A percentile compares a stretch with the other conserved stretches of the same genome.
These are phyloP conservation scores for Dione vanillae DNA, from an alignment of 2,888 invertebrate genomes.

Conservation along the genomic window DNA sequence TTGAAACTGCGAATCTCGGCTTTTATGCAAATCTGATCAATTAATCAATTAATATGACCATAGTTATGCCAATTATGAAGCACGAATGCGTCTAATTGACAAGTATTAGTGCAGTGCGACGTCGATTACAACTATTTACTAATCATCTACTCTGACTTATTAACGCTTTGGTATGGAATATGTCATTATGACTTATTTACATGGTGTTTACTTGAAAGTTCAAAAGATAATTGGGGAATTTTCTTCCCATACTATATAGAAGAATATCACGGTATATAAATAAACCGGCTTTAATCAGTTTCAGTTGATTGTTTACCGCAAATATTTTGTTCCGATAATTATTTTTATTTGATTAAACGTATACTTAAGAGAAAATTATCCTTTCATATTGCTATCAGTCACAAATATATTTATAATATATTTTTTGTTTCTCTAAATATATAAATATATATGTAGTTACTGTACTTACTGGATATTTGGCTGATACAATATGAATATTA, in stretches of 20 bases:
- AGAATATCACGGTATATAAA: too few relatives aligned
- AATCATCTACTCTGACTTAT: neutral
- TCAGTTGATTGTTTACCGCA: too few relatives aligned
- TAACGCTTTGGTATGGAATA: neutral
- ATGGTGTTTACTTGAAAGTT: neutral
- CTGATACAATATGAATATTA: neutral
- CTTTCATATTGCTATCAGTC: neutral
- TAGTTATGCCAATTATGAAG: constrained; percentile 32
- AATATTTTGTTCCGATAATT: too few relatives aligned
- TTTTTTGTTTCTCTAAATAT: neutral
- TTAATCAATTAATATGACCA: constrained; percentile 37
- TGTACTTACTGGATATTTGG: too few relatives aligned
- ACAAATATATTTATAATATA: neutral
- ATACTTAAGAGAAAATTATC: neutral
- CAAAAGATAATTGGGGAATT: neutral
- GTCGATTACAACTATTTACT: constrained; percentile 32
- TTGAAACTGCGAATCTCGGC: neutral
- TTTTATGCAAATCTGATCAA: constrained; percentile 23
- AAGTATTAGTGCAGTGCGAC: constrained; percentile 36
- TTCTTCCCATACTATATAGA: too few relatives aligned
- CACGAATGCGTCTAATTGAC: constrained; percentile 36
- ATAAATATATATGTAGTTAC: neutral
- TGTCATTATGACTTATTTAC: neutral
- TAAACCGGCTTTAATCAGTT: too few relatives aligned
- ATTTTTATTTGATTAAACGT: too few relatives aligned